Evolutionary conservation across 2,888 invertebrate genomes (phyloP).

Genomic region (Epinotia nisella): DNA sequence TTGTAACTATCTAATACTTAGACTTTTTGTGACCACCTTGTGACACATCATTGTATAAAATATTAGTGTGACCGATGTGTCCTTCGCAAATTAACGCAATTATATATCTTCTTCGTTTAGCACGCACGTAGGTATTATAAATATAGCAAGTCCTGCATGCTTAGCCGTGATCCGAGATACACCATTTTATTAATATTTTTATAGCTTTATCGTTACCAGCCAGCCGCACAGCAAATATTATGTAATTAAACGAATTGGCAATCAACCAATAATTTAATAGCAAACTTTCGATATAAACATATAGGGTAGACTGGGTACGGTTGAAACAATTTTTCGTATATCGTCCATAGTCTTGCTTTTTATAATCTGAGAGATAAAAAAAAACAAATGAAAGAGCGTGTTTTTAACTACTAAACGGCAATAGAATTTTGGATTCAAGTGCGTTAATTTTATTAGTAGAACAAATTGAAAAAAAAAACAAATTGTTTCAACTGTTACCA

Average conservation of each 20-base stretch:
- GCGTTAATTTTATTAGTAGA: too few relatives aligned
- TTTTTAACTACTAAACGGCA: too few relatives aligned
- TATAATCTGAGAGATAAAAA: too few relatives aligned
- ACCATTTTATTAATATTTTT: conserved; percentile 1
- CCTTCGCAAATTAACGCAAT: conserved; percentile 1
- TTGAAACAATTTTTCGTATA: too few relatives aligned
- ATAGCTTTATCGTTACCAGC: conserved; percentile 7
- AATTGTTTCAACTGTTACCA: too few relatives aligned
- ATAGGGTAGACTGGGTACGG: too few relatives aligned
- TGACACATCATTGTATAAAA: background rate
- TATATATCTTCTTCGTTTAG: background rate
- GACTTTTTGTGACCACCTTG: background rate
- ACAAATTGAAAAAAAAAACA: too few relatives aligned
- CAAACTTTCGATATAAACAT: conserved; percentile 27
- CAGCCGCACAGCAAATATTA: conserved; percentile 18
- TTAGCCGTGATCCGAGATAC: background rate
- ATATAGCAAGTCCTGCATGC: background rate
- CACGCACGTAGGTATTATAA: background rate
- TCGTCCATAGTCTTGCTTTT: too few relatives aligned
- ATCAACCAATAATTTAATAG: conserved; percentile 60
- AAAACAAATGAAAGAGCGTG: too few relatives aligned
- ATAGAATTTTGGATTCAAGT: too few relatives aligned
- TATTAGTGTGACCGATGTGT: background rate
- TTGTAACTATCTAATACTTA: too few relatives aligned
- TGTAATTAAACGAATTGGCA: conserved; percentile 61